phyloP scores from a whole-genome alignment of 1,140 invertebrate species.

The Augochlora pura region DNA sequence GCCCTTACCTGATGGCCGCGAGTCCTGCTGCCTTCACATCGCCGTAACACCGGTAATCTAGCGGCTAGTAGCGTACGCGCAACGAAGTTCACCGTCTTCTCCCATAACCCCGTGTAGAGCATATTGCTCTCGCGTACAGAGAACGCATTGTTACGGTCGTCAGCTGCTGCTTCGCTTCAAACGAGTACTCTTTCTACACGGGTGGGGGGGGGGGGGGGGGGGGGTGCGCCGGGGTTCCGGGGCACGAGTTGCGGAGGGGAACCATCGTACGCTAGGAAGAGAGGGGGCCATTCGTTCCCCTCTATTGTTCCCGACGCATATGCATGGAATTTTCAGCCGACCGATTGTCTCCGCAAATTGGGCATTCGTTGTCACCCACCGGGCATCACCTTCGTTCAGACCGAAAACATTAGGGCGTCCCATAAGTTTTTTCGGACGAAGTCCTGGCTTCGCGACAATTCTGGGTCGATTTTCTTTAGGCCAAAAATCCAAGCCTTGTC shows the following conservation, averaged over 20 bases:
- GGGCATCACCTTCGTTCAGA: background rate
- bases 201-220: constrained; percentile 29
- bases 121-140: constrained; percentile 48
- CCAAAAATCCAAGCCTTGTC: no score
- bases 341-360: constrained; percentile 39
- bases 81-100: constrained; percentile 15
- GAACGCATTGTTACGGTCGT: constrained; percentile 65
- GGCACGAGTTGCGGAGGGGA: constrained; percentile 15
- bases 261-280: background rate
- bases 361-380: background rate
- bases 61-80: constrained; percentile 15
- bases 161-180: constrained; percentile 62
- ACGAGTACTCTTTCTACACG: constrained; percentile 32
- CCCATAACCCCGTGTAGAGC: constrained; percentile 30
- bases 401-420: no score
- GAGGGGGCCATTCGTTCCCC: constrained; percentile 30
- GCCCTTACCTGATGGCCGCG: constrained; percentile 30
- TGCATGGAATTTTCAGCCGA: constrained; percentile 23
- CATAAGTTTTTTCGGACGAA: no score
- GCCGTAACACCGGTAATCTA: constrained; percentile 22
- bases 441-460: no score
- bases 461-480: no score
- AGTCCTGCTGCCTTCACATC: constrained; percentile 31
- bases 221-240: constrained; percentile 13
- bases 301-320: constrained; percentile 19